These are phyloP conservation scores for Sarcophilus harrisii DNA, from an alignment of 2,797 vertebrate species.

Conservation along the genomic window DNA sequence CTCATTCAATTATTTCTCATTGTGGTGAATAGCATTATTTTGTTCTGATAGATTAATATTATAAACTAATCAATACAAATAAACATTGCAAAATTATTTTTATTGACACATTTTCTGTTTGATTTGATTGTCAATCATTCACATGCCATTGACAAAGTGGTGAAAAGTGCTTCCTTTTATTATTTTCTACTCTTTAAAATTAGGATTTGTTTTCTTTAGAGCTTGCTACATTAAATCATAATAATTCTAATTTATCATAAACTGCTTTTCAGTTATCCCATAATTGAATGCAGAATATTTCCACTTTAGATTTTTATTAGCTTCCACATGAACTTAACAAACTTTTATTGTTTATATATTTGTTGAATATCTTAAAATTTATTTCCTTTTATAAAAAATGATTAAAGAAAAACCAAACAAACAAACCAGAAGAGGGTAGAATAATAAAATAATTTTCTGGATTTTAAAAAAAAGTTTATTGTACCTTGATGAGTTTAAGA, in stretches of 20 bases:
- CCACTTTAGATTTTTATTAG: background rate
- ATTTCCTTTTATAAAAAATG: background rate
- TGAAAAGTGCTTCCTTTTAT: background rate
- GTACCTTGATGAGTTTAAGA: background rate
- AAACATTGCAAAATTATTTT: background rate
- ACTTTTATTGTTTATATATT: background rate
- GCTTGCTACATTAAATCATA: background rate
- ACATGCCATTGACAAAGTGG: background rate
- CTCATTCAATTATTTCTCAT: background rate
- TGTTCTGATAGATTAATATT: background rate
- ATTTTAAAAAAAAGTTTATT: background rate
- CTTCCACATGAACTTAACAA: background rate
- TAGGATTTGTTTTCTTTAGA: background rate
- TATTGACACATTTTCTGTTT: background rate
- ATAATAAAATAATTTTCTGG: background rate
- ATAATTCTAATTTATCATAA: background rate
- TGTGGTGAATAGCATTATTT: background rate
- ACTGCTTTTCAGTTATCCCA: background rate
- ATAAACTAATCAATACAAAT: background rate
- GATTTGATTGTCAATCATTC: background rate
- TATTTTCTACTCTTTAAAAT: background rate
- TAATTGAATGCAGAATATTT: background rate
- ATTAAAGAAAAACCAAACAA: slow-evolving; percentile 12
- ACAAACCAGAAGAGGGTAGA: background rate
- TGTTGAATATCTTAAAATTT: background rate